Evolutionary conservation across 2,888 invertebrate species (phyloP).

Genomic region (Patella depressa): DNA sequence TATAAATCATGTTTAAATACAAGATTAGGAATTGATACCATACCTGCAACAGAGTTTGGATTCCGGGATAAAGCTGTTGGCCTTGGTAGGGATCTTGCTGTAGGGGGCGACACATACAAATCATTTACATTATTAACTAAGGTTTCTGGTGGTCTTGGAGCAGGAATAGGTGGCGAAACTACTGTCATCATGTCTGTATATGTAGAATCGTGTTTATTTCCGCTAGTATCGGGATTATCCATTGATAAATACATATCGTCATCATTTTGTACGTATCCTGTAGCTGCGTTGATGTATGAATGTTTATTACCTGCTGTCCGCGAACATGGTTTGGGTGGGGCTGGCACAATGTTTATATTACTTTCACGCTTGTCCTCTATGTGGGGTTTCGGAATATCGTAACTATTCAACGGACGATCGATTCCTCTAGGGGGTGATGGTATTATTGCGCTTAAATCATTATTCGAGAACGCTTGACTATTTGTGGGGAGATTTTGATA

Average conservation of each 20-base stretch:
- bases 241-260: slow-evolving; percentile 20
- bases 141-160: slow-evolving; percentile 26
- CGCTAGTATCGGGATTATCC: slow-evolving; percentile 1
- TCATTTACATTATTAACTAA: not conserved
- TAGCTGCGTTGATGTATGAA: slow-evolving; percentile 53
- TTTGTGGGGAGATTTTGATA: slow-evolving; percentile 63
- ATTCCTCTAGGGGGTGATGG: slow-evolving; percentile 35
- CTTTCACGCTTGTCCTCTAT: not conserved
- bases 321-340: slow-evolving; percentile 43
- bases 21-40: too few species aligned
- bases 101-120: not conserved
- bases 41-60: not conserved
- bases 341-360: slow-evolving; percentile 36
- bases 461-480: slow-evolving; percentile 42
- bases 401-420: slow-evolving; percentile 31
- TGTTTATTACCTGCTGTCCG: slow-evolving; percentile 31
- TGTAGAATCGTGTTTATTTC: slow-evolving; percentile 2
- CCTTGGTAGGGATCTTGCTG: slow-evolving; percentile 13
- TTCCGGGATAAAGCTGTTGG: not conserved
- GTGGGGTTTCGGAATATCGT: slow-evolving; percentile 43
- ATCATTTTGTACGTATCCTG: slow-evolving; percentile 23
- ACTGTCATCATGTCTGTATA: slow-evolving; percentile 22
- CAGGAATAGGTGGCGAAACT: slow-evolving; percentile 19
- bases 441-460: slow-evolving; percentile 44
- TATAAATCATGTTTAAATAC: too few species aligned